These are phyloP conservation scores for Whitmania pigra DNA, from an alignment of 1,140 invertebrate species.

Conservation along the genomic window DNA sequence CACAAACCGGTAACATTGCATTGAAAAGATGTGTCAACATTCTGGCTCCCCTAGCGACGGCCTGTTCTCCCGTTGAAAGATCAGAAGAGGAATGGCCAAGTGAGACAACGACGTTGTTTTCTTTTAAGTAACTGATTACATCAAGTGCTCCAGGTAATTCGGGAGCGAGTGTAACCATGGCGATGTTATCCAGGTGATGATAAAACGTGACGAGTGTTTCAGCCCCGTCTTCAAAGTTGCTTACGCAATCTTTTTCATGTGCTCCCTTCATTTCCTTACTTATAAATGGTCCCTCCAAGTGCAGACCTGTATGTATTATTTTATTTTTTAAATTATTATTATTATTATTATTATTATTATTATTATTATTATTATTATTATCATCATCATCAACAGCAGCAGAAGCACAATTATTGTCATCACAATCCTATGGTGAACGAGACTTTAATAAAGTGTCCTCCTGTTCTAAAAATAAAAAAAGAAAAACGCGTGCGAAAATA, in stretches of 20 bases:
- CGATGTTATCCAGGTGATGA: slow-evolving; percentile 50
- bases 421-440: too few species aligned
- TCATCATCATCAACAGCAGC: too few species aligned
- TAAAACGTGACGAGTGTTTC: slow-evolving; percentile 43
- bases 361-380: too few species aligned
- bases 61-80: slow-evolving; percentile 67
- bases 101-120: slow-evolving; percentile 68
- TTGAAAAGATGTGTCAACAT: slow-evolving; percentile 97
- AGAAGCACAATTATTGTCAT: too few species aligned
- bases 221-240: slow-evolving; percentile 51
- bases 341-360: too few species aligned
- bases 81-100: slow-evolving; percentile 72
- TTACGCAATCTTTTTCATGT: slow-evolving; percentile 65
- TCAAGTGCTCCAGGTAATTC: slow-evolving; percentile 62
- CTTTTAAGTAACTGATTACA: slow-evolving; percentile 60
- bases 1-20: slow-evolving; percentile 71
- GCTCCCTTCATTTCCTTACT: slow-evolving; percentile 80
- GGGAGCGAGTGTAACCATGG: slow-evolving; percentile 82
- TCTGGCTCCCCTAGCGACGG: slow-evolving; percentile 67
- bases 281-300: slow-evolving; percentile 95
- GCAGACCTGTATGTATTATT: slow-evolving; percentile 67
- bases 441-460: too few species aligned
- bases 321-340: too few species aligned
- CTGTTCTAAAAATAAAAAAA: too few species aligned
- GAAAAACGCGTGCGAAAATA: too few species aligned